Evolutionary conservation across 2,113 vertebrate genomes (phyloP).

Genomic region (Corapipo altera): DNA sequence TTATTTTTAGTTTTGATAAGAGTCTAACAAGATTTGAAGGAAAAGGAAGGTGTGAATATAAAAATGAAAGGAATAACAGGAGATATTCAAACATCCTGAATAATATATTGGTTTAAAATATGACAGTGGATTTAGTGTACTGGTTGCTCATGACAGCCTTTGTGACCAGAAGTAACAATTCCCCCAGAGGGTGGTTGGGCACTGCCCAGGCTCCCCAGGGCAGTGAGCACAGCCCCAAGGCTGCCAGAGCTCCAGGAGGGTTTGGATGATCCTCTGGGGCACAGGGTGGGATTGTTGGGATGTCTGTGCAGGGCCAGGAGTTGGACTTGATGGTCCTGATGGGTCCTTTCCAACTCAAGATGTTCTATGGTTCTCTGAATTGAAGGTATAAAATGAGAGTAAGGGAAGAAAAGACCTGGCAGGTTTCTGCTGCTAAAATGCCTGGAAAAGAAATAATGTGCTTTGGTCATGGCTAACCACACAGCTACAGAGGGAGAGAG

Average conservation of each 20-base stretch:
- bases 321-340: not conserved
- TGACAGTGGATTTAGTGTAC: not conserved
- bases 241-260: not conserved
- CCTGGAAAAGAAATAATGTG: not conserved
- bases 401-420: not conserved
- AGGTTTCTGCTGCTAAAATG: not conserved
- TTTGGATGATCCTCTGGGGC: not conserved
- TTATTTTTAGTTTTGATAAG: not conserved
- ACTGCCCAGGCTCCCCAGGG: not conserved
- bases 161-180: not conserved
- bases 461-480: not conserved
- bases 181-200: not conserved
- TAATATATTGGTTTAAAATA: not conserved
- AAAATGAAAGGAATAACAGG: not conserved
- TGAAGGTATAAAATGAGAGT: not conserved
- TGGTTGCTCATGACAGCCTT: not conserved
- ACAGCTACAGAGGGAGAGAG: not conserved
- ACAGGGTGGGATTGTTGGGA: not conserved
- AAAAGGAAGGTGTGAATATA: not conserved
- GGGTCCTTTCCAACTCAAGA: not conserved
- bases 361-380: not conserved
- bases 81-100: not conserved
- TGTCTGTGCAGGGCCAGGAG: not conserved
- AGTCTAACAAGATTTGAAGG: not conserved
- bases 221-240: not conserved